Conservation (phyloP, 1,140 invertebrate species). For the Antheraea pernyi region DNA sequence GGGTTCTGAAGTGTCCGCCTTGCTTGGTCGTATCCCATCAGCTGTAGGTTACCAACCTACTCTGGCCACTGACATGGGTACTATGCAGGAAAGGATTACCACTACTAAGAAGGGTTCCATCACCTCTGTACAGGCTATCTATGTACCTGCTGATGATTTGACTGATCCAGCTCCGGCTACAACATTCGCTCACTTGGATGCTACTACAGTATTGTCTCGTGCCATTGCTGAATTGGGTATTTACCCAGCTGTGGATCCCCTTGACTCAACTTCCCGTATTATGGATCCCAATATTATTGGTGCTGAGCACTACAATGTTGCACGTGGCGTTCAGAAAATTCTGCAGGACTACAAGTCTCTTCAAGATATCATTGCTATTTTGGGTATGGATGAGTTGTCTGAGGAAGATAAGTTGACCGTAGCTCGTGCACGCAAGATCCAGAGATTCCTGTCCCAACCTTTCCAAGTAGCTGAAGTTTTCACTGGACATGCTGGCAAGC, state of each 20-base stretch:
- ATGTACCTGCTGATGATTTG: slow-evolving; percentile 99
- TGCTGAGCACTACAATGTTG: slow-evolving; percentile 95
- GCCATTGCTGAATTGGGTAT: slow-evolving; percentile 97
- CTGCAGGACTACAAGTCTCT: slow-evolving; percentile 98
- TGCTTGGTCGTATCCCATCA: slow-evolving; percentile 99
- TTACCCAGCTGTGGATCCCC: slow-evolving; percentile 98
- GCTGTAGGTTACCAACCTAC: slow-evolving; percentile 99
- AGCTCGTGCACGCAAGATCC: slow-evolving; percentile 97
- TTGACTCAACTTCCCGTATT: slow-evolving; percentile 99
- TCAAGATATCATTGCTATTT: slow-evolving; percentile 98
- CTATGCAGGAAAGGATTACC: slow-evolving; percentile 99
- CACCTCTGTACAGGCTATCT: slow-evolving; percentile 99
- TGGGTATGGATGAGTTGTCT: slow-evolving; percentile 99
- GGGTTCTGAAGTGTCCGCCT: slow-evolving; percentile 97
- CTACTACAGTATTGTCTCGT: slow-evolving; percentile 97
- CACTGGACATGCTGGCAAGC: slow-evolving; percentile 95
- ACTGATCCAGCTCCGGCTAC: slow-evolving; percentile 99
- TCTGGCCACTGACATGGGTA: slow-evolving; percentile 99
- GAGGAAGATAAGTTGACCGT: slow-evolving; percentile 99
- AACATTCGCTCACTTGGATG: slow-evolving; percentile 99
- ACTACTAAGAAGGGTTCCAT: slow-evolving; percentile 99
- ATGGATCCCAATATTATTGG: slow-evolving; percentile 99
- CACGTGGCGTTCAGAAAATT: slow-evolving; percentile 98
- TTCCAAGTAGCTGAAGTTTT: slow-evolving; percentile 97
- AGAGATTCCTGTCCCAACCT: slow-evolving; percentile 98